phyloP scores from a whole-genome alignment of 2,113 vertebrate genomes.

The Callionymus lyra region DNA sequence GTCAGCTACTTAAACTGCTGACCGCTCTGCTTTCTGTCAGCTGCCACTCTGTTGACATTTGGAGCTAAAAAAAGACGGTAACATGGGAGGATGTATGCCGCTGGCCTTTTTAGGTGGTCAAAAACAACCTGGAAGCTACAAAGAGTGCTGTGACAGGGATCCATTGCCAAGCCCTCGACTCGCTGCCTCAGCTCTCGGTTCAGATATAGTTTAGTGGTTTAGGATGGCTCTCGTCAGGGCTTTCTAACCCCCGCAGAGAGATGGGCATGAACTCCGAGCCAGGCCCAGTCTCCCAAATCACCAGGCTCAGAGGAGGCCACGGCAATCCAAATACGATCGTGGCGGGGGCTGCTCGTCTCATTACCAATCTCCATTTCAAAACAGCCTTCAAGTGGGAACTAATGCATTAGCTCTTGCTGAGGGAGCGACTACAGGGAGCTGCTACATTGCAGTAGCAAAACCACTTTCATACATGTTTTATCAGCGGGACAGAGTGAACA shows the following conservation, averaged over 20 bases:
- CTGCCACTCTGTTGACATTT: conserved; percentile 49
- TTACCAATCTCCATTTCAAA: conserved; percentile 67
- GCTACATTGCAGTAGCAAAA: conserved; percentile 44
- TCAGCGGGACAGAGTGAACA: conserved; percentile 51
- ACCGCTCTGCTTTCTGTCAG: conserved; percentile 59
- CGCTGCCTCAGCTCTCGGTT: conserved; percentile 37
- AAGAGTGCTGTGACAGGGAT: conserved; percentile 32
- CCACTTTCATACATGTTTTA: conserved; percentile 63
- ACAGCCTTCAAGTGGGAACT: conserved; percentile 62
- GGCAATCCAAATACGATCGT: conserved; percentile 59
- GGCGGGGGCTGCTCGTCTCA: conserved; percentile 56
- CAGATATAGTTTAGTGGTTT: conserved; percentile 46
- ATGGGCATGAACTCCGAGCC: conserved; percentile 45
- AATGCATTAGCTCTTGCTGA: conserved; percentile 57
- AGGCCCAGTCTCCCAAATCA: conserved; percentile 46
- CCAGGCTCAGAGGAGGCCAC: conserved; percentile 41
- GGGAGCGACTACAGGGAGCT: conserved; percentile 45
- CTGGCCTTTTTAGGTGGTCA: conserved; percentile 60
- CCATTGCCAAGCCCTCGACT: conserved; percentile 46
- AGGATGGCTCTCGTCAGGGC: conserved; percentile 40
- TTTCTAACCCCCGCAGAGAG: conserved; percentile 41
- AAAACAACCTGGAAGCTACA: conserved; percentile 26
- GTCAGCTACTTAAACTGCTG: conserved; percentile 48
- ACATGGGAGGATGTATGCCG: conserved; percentile 36
- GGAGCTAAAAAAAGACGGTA: conserved; percentile 59